A percentile compares a stretch with the other conserved stretches of the same genome.
Conservation (phyloP, 2,888 invertebrate genomes). For the Catotricha subobsoleta region DNA sequence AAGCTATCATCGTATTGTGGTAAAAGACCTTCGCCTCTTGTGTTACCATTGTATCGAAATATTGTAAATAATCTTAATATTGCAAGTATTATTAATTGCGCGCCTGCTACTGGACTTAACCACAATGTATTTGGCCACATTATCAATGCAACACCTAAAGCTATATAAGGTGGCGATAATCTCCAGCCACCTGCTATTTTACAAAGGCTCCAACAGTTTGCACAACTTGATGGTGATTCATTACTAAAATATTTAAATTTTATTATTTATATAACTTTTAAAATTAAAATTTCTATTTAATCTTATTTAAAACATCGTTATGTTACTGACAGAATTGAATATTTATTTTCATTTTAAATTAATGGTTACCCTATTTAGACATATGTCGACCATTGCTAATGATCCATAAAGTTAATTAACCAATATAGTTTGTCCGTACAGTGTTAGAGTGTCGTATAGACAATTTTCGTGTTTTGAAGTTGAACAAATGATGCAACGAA, state of each 20-base stretch:
- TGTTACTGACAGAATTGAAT: too few relatives aligned
- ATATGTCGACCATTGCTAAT: too few relatives aligned
- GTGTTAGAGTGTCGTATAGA: too few relatives aligned
- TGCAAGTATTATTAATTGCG: constrained; percentile 29
- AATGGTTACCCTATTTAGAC: too few relatives aligned
- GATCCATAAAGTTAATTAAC: too few relatives aligned
- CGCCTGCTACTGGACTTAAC: constrained; percentile 34
- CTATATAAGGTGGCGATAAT: constrained; percentile 22
- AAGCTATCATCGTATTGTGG: constrained; percentile 23
- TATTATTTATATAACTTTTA: not conserved
- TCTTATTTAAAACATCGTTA: too few relatives aligned
- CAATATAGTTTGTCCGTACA: too few relatives aligned
- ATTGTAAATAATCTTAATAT: constrained; percentile 27
- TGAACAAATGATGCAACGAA: too few relatives aligned
- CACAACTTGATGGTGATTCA: constrained; percentile 1
- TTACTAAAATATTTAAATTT: constrained; percentile 2
- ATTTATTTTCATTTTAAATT: too few relatives aligned
- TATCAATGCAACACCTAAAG: constrained; percentile 22
- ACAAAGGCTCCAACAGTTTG: constrained; percentile 20
- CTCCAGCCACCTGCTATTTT: constrained; percentile 23
- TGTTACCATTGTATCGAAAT: constrained; percentile 18
- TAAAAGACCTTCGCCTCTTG: constrained; percentile 23
- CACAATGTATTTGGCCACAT: constrained; percentile 31
- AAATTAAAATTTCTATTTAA: not conserved
- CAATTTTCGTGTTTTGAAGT: too few relatives aligned